Base-by-base conservation (phyloP, 2,888 invertebrate genomes). In the Dryobota labecula region DNA sequence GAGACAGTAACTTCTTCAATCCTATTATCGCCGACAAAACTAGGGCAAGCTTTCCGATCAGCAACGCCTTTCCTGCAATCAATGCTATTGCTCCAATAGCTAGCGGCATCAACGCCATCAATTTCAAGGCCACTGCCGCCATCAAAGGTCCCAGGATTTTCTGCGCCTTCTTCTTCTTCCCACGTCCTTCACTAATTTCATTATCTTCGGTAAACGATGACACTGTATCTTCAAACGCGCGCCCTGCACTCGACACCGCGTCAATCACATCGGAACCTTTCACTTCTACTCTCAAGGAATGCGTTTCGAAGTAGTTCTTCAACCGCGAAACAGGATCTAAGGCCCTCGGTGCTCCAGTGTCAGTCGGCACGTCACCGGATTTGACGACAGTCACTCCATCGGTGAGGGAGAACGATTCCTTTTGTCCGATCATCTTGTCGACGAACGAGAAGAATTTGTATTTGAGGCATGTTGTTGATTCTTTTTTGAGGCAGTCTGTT, bases 371-470 rank as follows among this genome's bases (percentile, higher is more conserved):
- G 78, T 97, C 97, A 51, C 97, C 94, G 9, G 98, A 98, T 92
- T 98, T 97, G 73, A 98, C 97, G 36, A 98, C 98, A 61, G 98
- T 98, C 64, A 98, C 98, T 69, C 98, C 98, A 84, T 98, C 98
- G 70, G 98, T 97, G 56, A 98, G 92, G 13, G 98, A 97, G 89
- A 98, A 98, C 77, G 97, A 97, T 88, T 98, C 98, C 92, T 98
- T 98, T 85, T 97, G 97, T 62, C 97, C 97, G 74, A 98, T 96
- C 96, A 98, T 97, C 93, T 98, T 98, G 95, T 98, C 98, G 84
- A 98, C 98, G 93, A 97, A 98, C 33, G 98, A 97, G 96, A 98
- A 98, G 90, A 98, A 97, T 92, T 98, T 98, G 96, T 98, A 98
- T 93, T 98, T 98, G 88, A 98, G 97, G 92, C 98, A 98, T 92